A percentile compares a stretch with the other conserved stretches of the same genome.
phyloP scores from a whole-genome alignment of 2,113 vertebrate genomes.

The Mellivora capensis region DNA sequence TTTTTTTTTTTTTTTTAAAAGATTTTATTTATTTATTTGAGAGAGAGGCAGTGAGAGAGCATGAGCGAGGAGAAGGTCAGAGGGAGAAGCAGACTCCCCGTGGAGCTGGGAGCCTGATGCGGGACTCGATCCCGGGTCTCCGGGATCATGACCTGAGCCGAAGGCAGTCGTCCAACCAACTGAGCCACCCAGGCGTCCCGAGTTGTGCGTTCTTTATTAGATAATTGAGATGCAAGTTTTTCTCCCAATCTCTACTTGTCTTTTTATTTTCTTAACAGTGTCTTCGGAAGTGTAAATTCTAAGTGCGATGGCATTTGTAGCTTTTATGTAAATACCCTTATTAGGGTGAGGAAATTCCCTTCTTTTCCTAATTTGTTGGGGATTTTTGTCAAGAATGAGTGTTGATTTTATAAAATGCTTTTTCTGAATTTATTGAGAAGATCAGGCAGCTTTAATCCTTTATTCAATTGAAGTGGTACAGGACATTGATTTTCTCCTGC shows the following conservation, averaged over 20 bases:
- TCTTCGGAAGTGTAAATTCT: neutral
- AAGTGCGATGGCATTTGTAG: neutral
- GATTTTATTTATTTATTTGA: too few relatives aligned
- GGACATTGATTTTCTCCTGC: neutral
- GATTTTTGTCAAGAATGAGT: neutral
- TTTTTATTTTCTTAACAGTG: neutral
- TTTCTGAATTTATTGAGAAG: neutral
- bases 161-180: too few relatives aligned
- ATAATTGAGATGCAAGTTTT: neutral
- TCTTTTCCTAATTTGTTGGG: neutral
- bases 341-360: neutral
- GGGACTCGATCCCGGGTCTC: too few relatives aligned
- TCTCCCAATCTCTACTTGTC: neutral
- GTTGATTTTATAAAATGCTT: neutral
- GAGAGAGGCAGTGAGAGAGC: too few relatives aligned
- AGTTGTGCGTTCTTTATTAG: neutral
- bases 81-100: too few relatives aligned
- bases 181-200: too few relatives aligned
- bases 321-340: neutral
- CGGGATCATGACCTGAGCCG: too few relatives aligned
- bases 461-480: neutral
- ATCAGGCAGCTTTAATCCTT: neutral
- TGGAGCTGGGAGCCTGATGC: too few relatives aligned
- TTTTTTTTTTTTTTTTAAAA: too few relatives aligned
- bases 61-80: too few relatives aligned